Evolutionary conservation across 2,888 invertebrate genomes (phyloP), one percentile per base, ranked within the genome.

Genomic region (Eulithis testata): DNA sequence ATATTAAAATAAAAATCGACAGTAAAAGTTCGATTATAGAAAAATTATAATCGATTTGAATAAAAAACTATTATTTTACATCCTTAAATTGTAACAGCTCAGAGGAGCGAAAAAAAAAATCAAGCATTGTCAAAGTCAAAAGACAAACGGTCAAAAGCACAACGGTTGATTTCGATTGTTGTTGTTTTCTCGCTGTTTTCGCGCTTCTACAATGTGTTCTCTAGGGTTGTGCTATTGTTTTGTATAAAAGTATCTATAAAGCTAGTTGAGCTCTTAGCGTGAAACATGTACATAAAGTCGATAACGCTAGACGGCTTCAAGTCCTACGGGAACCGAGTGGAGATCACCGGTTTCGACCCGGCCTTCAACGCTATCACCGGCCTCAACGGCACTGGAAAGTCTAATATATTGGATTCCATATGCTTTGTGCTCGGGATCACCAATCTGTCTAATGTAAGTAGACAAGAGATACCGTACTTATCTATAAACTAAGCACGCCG

Each of bases 341-440:
- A 98, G 90, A 95, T 99, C 58, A 96, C 95, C 71, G 97, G 97
- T 2, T 99, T 99, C 84, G 99, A 99, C 91, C 95, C 95, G 0
- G 95, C 97, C 86, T 99, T 99, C 85, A 99, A 99, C 81, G 99
- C 99, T 4, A 99, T 99, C 61, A 99, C 99, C 11, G 99, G 99
- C 0, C 91, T 99, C 54, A 99, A 99, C 89, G 99, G 99, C 7
- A 98, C 98, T 72, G 99, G 99, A 44, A 99, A 99, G 90, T 99
- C 99, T 0, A 99, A 99, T 83, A 97, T 99, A 82, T 94, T 99
- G 66, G 99, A 99, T 92, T 96, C 98, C 0, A 99, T 99, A 87
- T 99, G 99, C 87, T 99, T 99, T 87, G 97, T 99, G 7, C 93
- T 99, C 36, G 99, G 99, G 60, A 99, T 99, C 60, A 96, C 97